Evolutionary conservation across 2,888 invertebrate species (phyloP), one percentile per base, ranked within the genome.

Genomic region (Athalia circularis): DNA sequence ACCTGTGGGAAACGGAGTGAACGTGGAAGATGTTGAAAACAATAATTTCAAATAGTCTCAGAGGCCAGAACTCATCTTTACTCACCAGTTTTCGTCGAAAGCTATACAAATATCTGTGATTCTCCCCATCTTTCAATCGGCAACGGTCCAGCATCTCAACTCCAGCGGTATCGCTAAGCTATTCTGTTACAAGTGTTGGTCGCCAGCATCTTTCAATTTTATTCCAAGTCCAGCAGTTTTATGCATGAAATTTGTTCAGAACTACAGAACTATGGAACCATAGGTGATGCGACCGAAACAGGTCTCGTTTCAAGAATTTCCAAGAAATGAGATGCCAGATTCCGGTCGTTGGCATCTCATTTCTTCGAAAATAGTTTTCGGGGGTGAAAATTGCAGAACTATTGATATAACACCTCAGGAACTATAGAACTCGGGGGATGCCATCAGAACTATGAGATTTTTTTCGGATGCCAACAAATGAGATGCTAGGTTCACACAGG

Each of bases 351-450:
- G 13, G 65, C 65, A 65, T 65, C 47, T 65, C 65, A 65, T 47
- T 65, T 48, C 11, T 65, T 65, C 6, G 3, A 65, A 6, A n/a
- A 47, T 13, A 6, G 9, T 65, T 65, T 65, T 65, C n/a, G 48
- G 3, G 65, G 47, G n/a, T 65, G 45, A 47, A 65, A 47, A 47
- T 11, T 3, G 7, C 47, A 65, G 65, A 65, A 65, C 65, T 65
- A 48, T 47, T 48, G 47, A 48, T 65, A 13, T 43, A 47, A 65
- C n/a, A 7, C 45, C 45, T 65, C 65, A 65, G 65, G 65, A 65
- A 65, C 65, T 47, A n/a, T 47, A 65, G 65, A 65, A 65, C 65
- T 43, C 43, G 11, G 9, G 64, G 64, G 45, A 64, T 64, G 64
- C 64, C 5, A 43, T 45, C 29, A 9, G 64, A 64, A 64, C 64